These are phyloP conservation scores for Hipparchia semele DNA, from an alignment of 2,888 invertebrate species.

Conservation along the genomic window DNA sequence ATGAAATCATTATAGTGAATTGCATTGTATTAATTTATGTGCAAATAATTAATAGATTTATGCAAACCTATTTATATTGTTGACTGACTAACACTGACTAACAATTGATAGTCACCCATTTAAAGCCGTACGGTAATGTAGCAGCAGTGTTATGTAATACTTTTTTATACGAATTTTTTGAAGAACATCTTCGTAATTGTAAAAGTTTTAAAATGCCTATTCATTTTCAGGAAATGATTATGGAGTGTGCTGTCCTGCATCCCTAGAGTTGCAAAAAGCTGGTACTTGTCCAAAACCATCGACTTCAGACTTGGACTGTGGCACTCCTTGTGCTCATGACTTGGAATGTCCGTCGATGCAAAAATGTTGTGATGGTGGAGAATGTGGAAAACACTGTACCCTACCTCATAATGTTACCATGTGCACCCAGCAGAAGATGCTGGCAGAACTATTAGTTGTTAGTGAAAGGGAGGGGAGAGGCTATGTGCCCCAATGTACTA, in stretches of 20 bases:
- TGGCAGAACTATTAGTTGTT: conserved; percentile 89
- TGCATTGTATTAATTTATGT: neutral
- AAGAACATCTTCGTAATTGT: too few species aligned
- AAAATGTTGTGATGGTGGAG: conserved; percentile 90
- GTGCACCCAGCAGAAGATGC: conserved; percentile 90
- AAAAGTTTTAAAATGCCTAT: neutral
- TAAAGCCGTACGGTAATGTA: too few species aligned
- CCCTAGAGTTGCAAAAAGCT: conserved; percentile 88
- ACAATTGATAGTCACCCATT: too few species aligned
- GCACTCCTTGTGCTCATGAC: conserved; percentile 88
- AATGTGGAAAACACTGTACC: conserved; percentile 88
- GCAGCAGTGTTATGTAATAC: too few species aligned
- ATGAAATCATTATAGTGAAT: conserved; percentile 2
- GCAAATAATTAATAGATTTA: neutral
- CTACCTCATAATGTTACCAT: conserved; percentile 90
- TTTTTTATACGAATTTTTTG: too few species aligned
- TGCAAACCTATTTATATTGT: too few species aligned
- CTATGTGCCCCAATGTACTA: conserved; percentile 91
- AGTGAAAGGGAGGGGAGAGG: conserved; percentile 92
- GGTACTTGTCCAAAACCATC: conserved; percentile 87
- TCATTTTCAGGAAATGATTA: conserved; percentile 88
- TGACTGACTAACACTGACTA: too few species aligned
- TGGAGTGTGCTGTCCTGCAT: conserved; percentile 93
- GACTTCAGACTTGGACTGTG: conserved; percentile 78
- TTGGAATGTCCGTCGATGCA: conserved; percentile 91